Conservation (phyloP, 1,140 invertebrate species). For the Nylanderia fulva region DNA sequence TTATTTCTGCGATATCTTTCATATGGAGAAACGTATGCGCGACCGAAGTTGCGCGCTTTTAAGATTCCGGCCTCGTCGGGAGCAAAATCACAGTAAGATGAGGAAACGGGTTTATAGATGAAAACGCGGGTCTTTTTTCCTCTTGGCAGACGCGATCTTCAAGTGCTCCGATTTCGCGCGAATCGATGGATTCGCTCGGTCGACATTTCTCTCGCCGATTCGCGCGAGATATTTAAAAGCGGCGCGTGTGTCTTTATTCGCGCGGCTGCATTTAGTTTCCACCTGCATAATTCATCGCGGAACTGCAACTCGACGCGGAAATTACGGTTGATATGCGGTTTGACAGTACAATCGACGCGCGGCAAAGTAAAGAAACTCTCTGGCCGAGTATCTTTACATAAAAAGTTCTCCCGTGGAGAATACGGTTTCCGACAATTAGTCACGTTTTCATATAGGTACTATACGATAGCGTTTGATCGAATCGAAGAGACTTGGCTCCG, state of each 20-base stretch:
- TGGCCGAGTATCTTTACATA: background rate
- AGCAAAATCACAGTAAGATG: background rate
- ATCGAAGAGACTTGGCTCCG: background rate
- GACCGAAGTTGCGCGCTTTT: conserved; percentile 24
- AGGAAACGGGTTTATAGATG: conserved; percentile 32
- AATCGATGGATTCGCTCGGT: conserved; percentile 13
- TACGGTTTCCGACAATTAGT: conserved; percentile 9
- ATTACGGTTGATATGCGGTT: conserved; percentile 27
- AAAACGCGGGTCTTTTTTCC: background rate
- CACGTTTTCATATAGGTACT: conserved; percentile 22
- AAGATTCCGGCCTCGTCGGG: conserved; percentile 16
- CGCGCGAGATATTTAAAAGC: background rate
- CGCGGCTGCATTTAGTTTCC: background rate
- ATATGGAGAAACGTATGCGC: conserved; percentile 3
- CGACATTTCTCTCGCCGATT: conserved; percentile 10
- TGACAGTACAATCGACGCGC: conserved; percentile 42
- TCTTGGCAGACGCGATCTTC: background rate
- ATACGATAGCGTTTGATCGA: conserved; percentile 16
- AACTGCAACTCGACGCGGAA: conserved; percentile 30
- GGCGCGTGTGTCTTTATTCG: conserved; percentile 6
- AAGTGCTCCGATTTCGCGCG: conserved; percentile 27
- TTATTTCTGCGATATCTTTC: conserved; percentile 52
- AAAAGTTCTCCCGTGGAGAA: background rate
- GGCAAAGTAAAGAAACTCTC: background rate
- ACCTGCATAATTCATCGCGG: conserved; percentile 45